phyloP scores from a whole-genome alignment of 2,797 vertebrate species.

The Novumbra hubbsi region DNA sequence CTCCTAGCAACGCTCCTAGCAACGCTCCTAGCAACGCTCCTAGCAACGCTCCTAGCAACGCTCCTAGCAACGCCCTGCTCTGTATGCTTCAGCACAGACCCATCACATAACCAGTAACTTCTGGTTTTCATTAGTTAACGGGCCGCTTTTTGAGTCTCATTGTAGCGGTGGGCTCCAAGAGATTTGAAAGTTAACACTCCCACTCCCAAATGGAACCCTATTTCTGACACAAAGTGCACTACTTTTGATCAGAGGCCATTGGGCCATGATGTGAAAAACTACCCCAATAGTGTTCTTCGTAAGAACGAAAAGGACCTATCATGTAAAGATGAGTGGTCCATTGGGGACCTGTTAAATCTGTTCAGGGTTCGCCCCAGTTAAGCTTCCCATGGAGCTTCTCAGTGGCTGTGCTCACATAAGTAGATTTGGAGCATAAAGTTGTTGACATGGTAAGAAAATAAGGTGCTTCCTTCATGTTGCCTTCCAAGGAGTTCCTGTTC shows the following conservation, averaged over 20 bases:
- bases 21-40: no score
- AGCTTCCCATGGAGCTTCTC: slow-evolving; percentile 46
- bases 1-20: no score
- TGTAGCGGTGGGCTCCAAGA: background rate
- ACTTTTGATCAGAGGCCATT: background rate
- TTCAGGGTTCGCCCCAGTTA: background rate
- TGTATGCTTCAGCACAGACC: slow-evolving; percentile 28
- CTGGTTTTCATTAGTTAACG: slow-evolving; percentile 44
- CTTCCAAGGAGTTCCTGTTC: slow-evolving; percentile 47
- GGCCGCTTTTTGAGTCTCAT: slow-evolving; percentile 38
- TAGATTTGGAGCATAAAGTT: slow-evolving; percentile 58
- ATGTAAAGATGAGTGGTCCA: background rate
- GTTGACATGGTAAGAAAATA: slow-evolving; percentile 75
- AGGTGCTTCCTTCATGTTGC: slow-evolving; percentile 78
- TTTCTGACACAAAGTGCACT: background rate
- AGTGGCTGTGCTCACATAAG: slow-evolving; percentile 56
- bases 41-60: no score
- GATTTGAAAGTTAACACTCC: background rate
- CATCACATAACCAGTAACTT: slow-evolving; percentile 43
- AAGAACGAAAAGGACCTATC: background rate
- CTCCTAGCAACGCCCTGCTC: background rate
- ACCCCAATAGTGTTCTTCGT: background rate
- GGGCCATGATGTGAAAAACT: background rate
- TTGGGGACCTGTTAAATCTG: background rate
- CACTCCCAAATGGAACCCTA: background rate